These are phyloP conservation scores for Seriola dumerili DNA, from an alignment of 2,113 vertebrate species.

Conservation along the genomic window DNA sequence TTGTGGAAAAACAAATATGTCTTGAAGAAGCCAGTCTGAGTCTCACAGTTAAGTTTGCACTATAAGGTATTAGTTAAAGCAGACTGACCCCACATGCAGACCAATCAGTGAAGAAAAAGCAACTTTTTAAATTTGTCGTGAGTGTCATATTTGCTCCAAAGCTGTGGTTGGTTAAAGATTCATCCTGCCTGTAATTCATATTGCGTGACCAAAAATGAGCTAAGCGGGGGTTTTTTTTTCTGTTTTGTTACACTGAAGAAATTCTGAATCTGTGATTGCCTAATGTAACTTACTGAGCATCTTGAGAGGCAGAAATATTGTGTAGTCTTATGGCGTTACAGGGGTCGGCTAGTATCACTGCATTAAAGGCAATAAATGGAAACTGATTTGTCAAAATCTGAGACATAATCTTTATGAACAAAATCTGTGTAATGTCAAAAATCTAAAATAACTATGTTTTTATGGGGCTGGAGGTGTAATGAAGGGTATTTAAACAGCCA, in stretches of 20 bases:
- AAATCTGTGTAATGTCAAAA: slow-evolving; percentile 24
- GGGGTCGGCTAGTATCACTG: background rate
- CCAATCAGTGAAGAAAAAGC: slow-evolving; percentile 20
- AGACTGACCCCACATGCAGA: slow-evolving; percentile 6
- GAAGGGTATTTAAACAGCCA: slow-evolving; percentile 79
- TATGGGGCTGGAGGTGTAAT: slow-evolving; percentile 82
- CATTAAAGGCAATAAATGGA: slow-evolving; percentile 59
- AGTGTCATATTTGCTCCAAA: slow-evolving; percentile 6
- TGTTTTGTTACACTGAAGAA: background rate
- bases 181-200: background rate
- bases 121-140: slow-evolving; percentile 18
- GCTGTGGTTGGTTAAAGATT: slow-evolving; percentile 7
- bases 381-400: slow-evolving; percentile 26
- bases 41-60: background rate
- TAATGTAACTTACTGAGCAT: too few relatives aligned
- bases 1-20: background rate
- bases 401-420: background rate
- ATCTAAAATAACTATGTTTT: slow-evolving; percentile 56
- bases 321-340: too few relatives aligned
- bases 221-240: background rate
- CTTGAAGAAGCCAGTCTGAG: background rate
- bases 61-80: slow-evolving; percentile 12
- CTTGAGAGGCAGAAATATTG: too few relatives aligned
- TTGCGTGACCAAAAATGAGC: background rate
- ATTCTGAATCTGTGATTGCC: too few relatives aligned